Percentiles rank a stretch among this genome's conserved stretches.
phyloP scores from a whole-genome alignment of 2,113 vertebrate genomes.

The Lonchura striata region DNA sequence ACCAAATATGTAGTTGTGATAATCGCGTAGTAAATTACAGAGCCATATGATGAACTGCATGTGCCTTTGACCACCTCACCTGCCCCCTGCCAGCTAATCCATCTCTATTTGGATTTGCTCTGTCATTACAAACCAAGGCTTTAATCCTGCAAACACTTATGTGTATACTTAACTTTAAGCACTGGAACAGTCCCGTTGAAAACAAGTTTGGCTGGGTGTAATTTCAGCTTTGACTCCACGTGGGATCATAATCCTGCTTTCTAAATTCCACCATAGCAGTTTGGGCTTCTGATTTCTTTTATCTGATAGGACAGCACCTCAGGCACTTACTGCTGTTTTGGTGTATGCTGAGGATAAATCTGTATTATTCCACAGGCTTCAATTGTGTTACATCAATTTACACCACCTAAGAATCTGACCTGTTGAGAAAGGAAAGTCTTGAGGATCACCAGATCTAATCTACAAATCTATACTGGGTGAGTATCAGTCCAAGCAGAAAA shows the following conservation, averaged over 20 bases:
- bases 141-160: conserved; percentile 59
- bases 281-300: neutral
- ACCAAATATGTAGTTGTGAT: conserved; percentile 69
- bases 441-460: neutral
- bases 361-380: neutral
- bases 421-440: neutral
- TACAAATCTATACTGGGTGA: neutral
- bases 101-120: conserved; percentile 60
- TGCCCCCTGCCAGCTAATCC: conserved; percentile 55
- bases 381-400: neutral
- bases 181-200: neutral
- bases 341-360: neutral
- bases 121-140: conserved; percentile 26
- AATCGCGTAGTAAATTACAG: conserved; percentile 66
- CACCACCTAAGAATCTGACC: neutral
- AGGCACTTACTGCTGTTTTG: neutral
- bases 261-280: neutral
- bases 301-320: neutral
- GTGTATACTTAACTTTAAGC: conserved; percentile 53
- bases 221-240: neutral
- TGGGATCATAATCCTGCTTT: neutral
- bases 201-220: neutral
- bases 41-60: conserved; percentile 63
- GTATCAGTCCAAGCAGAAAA: neutral
- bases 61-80: conserved; percentile 59